Evolutionary conservation across 2,113 vertebrate genomes (phyloP), one percentile per base, ranked within the genome.

Genomic region (Hymenochirus boettgeri): DNA sequence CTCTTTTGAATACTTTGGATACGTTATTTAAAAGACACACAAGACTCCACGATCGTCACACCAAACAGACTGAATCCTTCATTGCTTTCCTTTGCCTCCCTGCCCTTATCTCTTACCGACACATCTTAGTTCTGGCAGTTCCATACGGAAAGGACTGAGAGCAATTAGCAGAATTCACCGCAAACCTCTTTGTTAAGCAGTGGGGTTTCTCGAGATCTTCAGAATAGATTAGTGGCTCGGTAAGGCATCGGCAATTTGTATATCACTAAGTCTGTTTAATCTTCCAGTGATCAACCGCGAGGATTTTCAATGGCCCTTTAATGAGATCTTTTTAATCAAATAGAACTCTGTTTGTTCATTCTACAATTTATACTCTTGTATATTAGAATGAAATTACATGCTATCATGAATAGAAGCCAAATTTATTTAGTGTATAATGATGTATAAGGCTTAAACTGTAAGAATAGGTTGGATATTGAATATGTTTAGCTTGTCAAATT

Each of bases 311-410:
- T 53, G 42, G 65, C 47, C 37, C 56, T 25, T n/a, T 69, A 69
- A 69, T 60, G 65, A 69, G 62, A n/a, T n/a, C n/a, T n/a, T n/a
- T n/a, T 35, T 65, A 57, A 65, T 65, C n/a, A n/a, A 54, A 65
- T 50, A 15, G 26, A 39, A n/a, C n/a, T n/a, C n/a, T n/a, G 35
- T 37, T 42, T 51, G 33, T 13, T 12, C 31, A 24, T 7, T n/a
- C 47, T 57, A 31, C 4, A 29, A 29, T 45, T 60, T 55, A 31
- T 59, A 35, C 27, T 31, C 65, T 45, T 23, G 24, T 21, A n/a
- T 53, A 69, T 60, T 52, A 69, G 57, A 22, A 53, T 59, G 31
- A 69, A 59, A 69, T 69, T 45, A 60, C 33, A 60, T 42, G 45
- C 56, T 24, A n/a, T 42, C 35, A 52, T 69, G 39, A 33, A 60